Evolutionary conservation across 1,140 invertebrate genomes (phyloP).

Genomic region (Neodiprion lecontei): DNA sequence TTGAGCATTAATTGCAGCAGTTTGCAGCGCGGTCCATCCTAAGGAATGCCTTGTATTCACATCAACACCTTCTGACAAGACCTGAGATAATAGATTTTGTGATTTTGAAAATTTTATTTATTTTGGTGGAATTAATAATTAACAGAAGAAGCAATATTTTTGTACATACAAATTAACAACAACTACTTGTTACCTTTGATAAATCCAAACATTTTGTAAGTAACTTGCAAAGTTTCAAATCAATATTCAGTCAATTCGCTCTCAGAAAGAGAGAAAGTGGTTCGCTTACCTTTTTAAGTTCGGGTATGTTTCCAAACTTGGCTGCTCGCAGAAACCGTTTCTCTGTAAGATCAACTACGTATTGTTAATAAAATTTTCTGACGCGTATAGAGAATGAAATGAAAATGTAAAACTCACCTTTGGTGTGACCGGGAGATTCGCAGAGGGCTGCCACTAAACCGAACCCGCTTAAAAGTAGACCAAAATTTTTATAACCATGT

Average conservation of each 20-base stretch:
- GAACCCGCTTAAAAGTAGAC: slow-evolving; percentile 36
- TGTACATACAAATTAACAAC: too few relatives aligned
- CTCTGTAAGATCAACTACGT: slow-evolving; percentile 53
- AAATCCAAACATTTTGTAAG: slow-evolving; percentile 42
- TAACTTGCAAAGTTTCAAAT: neutral
- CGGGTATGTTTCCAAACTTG: slow-evolving; percentile 67
- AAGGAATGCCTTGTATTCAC: slow-evolving; percentile 73
- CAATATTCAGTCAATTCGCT: slow-evolving; percentile 10
- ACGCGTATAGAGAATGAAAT: slow-evolving; percentile 5
- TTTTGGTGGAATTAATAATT: slow-evolving; percentile 22
- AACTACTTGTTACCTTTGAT: slow-evolving; percentile 38
- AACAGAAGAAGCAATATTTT: slow-evolving; percentile 19
- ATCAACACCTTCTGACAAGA: slow-evolving; percentile 57
- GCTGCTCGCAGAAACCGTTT: slow-evolving; percentile 70
- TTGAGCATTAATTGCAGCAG: slow-evolving; percentile 81
- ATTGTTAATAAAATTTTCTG: neutral
- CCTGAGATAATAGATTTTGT: slow-evolving; percentile 28
- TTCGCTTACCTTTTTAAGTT: slow-evolving; percentile 65
- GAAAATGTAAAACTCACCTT: slow-evolving; percentile 34
- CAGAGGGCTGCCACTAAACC: slow-evolving; percentile 37
- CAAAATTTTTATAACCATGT: slow-evolving; percentile 26
- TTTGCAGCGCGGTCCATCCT: slow-evolving; percentile 88
- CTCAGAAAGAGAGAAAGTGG: slow-evolving; percentile 20
- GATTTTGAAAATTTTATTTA: too few relatives aligned
- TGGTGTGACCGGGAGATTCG: slow-evolving; percentile 31